Percentiles rank a stretch among this genome's conserved stretches.
Conservation (phyloP, 2,113 vertebrate genomes). For the Danio rerio region DNA sequence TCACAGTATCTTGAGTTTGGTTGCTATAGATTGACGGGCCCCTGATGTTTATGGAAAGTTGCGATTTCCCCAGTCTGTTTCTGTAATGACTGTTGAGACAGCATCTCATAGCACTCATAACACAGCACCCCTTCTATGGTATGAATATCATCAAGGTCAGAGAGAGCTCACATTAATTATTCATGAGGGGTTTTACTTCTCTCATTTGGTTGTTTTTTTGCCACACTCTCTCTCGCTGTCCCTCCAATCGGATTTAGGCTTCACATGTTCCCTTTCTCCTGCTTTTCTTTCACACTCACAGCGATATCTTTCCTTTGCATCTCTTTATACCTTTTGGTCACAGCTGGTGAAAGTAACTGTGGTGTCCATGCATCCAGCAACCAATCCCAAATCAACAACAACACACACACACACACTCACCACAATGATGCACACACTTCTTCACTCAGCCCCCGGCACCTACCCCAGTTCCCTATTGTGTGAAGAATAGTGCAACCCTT, state of each 20-base stretch:
- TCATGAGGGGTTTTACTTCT: conserved; percentile 48
- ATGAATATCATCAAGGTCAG: conserved; percentile 65
- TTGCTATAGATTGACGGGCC: neutral
- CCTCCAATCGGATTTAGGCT: neutral
- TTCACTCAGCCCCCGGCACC: neutral
- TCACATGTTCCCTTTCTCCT: neutral
- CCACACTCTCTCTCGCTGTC: neutral
- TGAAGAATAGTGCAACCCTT: conserved; percentile 38
- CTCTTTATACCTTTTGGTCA: conserved; percentile 44
- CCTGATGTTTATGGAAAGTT: conserved; percentile 31
- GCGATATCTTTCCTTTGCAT: conserved; percentile 31
- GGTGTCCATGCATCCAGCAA: neutral
- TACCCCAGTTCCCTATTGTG: neutral
- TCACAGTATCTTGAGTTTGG: neutral
- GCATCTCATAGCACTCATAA: conserved; percentile 37
- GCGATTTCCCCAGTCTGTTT: conserved; percentile 32
- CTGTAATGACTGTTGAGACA: conserved; percentile 31
- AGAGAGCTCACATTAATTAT: conserved; percentile 59
- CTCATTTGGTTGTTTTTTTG: conserved; percentile 19
- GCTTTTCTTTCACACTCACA: conserved; percentile 25
- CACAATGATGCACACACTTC: conserved; percentile 18
- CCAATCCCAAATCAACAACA: conserved; percentile 39
- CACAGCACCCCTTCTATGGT: conserved; percentile 31
- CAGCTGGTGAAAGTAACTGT: conserved; percentile 29
- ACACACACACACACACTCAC: conserved; percentile 2